Evolutionary conservation across 2,888 invertebrate species (phyloP), one percentile per base, ranked within the genome.

Genomic region (Cerastis leucographa): DNA sequence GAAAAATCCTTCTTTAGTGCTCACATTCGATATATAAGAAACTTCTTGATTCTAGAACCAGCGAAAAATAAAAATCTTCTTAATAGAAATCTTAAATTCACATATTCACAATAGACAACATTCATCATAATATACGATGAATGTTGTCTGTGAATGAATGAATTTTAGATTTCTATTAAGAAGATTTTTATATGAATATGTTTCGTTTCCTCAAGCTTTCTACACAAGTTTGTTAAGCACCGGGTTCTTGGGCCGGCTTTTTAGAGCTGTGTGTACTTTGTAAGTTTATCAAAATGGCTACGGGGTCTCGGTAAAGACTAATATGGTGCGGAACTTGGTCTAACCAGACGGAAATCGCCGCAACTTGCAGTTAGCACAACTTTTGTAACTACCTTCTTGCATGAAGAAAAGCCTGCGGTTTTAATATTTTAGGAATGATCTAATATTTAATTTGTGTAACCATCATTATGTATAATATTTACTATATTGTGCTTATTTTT

Each of bases 251-350:
- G 12, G 12, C 9, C 42, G 2, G 25, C 11, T 17, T 46, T 51
- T 49, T 44, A 40, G 19, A 19, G 6, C 35, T 17, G 7, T 66
- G 25, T 78, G 29, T 49, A 35, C 71, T 35, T 79, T 61, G 2
- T 51, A 51, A 77, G 61, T 61, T 71, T 61, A 6, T 51, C n/a
- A 69, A 70, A 61, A 79, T 76, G 59, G 76, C 59, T 51, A 25
- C 35, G n/a, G 59, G 25, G 19, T 69, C n/a, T 42, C 17, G 14
- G n/a, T 17, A 61, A 66, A 70, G 51, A 79, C 25, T 14, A 71
- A 76, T 22, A 61, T 19, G 44, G 49, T 61, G 71, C 51, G 25
- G 25, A 71, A 79, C 71, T 71, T 77, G 49, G 25, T 22, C 49
- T 61, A 40, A 70, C 61, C 71, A 49, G 17, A 70, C 49, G 2